phyloP scores from a whole-genome alignment of 2,888 invertebrate species.

The Phorcus lineatus region DNA sequence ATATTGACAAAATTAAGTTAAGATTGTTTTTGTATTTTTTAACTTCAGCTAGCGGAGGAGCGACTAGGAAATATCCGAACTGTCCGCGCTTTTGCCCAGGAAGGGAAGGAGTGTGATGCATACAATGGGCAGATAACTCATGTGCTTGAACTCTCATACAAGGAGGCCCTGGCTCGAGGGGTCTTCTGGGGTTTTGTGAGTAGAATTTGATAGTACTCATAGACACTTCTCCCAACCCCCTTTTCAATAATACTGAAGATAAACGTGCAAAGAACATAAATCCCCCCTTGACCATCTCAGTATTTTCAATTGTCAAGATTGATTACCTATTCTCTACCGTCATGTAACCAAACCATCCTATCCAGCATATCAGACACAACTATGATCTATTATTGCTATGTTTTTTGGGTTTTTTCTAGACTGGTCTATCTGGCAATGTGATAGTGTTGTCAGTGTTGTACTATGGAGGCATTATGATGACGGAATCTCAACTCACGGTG shows the following conservation, averaged over 20 bases:
- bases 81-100: conserved; percentile 93
- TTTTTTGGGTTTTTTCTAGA: conserved; percentile 64
- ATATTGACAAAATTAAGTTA: too few species aligned
- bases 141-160: conserved; percentile 87
- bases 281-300: too few species aligned
- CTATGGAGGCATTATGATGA: conserved; percentile 92
- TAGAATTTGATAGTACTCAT: neutral
- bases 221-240: too few species aligned
- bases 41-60: conserved; percentile 85
- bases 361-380: too few species aligned
- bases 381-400: too few species aligned
- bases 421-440: conserved; percentile 86
- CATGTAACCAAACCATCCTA: too few species aligned
- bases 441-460: conserved; percentile 93
- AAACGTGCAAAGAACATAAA: too few species aligned
- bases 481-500: conserved; percentile 83
- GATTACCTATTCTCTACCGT: too few species aligned
- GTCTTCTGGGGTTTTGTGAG: conserved; percentile 92
- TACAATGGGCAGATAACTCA: conserved; percentile 84
- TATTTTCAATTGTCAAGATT: too few species aligned
- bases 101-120: conserved; percentile 83
- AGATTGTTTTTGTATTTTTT: neutral
- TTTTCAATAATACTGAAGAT: too few species aligned
- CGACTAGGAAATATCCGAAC: conserved; percentile 91
- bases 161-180: conserved; percentile 90